Evolutionary conservation across 2,888 invertebrate genomes (phyloP), one percentile per base, ranked within the genome.

Genomic region (Sesia bembeciformis): DNA sequence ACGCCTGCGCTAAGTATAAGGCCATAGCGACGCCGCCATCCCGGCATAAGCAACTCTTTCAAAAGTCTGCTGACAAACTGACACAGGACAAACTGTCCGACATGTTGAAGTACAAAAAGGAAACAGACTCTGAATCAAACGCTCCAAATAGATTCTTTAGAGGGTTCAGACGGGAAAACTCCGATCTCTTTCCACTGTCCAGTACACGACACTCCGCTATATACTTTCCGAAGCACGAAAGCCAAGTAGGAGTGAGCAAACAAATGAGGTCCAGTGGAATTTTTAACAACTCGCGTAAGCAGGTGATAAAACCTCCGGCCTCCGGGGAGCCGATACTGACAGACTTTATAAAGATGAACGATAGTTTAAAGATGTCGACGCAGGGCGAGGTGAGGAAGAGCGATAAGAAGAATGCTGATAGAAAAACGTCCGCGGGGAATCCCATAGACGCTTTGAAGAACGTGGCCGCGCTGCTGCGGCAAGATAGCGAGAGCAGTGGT

Each of bases 151-250:
- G 94, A 59, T 95, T 95, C 81, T 93, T 94, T 62, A 91, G 95
- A 64, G 94, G 94, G 42, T 96, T 96, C 78, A 91, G 96, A 58
- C 91, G 96, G 61, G 96, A 96, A 78, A 95, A 95, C 78, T 95
- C 96, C 0, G 96, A 96, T 77, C 93, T 96, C 69, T 95, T 95
- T 74, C 95, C 95, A 5, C 84, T 94, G 54, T 92, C 93, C 39
- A 92, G 94, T 62, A 90, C 91, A 8, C 90, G 96, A 52, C 95
- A 96, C 78, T 96, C 96, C 51, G 95, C 95, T 23, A 90, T 90
- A 64, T 91, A 91, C 70, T 84, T 92, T 63, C 91, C 91, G 52
- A 92, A 92, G 71, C 87, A 90, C 56, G 92, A 92, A 60, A 84
- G 70, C 54, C 87, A 69, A 59, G 74, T 65, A 57, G 82, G 74